phyloP scores from a whole-genome alignment of 2,113 vertebrate species.

The Nothobranchius kuhntae region DNA sequence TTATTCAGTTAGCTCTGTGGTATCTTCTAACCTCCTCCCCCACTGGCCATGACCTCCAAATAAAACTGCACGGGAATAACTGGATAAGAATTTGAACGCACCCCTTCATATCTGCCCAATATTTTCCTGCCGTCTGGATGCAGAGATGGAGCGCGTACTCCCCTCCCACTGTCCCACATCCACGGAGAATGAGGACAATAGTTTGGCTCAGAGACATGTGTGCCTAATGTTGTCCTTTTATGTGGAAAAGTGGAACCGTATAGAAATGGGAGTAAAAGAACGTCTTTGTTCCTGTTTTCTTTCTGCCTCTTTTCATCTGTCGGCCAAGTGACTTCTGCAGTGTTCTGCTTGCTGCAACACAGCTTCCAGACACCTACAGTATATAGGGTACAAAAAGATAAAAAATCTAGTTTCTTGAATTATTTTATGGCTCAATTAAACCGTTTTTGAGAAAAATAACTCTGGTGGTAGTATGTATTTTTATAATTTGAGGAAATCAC shows the following conservation, averaged over 20 bases:
- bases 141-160: slow-evolving; percentile 45
- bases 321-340: slow-evolving; percentile 1
- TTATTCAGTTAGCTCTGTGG: neutral
- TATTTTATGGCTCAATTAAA: neutral
- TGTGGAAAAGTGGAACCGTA: slow-evolving; percentile 66
- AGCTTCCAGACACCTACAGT: slow-evolving; percentile 1
- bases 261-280: slow-evolving; percentile 39
- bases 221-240: slow-evolving; percentile 71
- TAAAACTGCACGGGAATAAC: slow-evolving; percentile 20
- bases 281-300: slow-evolving; percentile 47
- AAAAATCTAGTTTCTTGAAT: neutral
- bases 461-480: neutral
- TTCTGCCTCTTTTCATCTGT: slow-evolving; percentile 10
- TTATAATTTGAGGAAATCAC: no score
- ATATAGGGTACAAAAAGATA: neutral
- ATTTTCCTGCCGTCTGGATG: slow-evolving; percentile 50
- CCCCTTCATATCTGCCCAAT: slow-evolving; percentile 40
- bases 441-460: neutral
- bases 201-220: slow-evolving; percentile 68
- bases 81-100: slow-evolving; percentile 25
- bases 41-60: neutral
- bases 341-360: neutral
- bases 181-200: slow-evolving; percentile 73
- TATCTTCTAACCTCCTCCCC: neutral
- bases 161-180: slow-evolving; percentile 70